phyloP scores from a whole-genome alignment of 2,888 invertebrate species.

The Ctenicera cuprea region DNA sequence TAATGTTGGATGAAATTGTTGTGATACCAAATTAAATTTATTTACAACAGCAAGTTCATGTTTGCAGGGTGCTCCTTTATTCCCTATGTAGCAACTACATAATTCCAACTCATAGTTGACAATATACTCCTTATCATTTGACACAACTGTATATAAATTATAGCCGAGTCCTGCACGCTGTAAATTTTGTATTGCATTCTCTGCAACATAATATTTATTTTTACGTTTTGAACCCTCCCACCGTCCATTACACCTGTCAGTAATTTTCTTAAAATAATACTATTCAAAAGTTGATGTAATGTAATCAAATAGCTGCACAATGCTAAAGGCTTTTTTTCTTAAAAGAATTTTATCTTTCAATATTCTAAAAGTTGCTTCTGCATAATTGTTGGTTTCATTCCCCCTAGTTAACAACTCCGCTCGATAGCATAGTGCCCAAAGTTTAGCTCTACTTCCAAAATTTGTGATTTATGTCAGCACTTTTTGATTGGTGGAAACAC shows the following conservation, averaged over 20 bases:
- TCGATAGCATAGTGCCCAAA: background rate
- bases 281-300: background rate
- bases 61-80: background rate
- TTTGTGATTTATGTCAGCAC: background rate
- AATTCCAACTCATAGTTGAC: background rate
- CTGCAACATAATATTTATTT: too few relatives aligned
- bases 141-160: background rate
- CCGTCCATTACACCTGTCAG: too few relatives aligned
- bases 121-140: background rate
- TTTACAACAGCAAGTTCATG: background rate
- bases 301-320: conserved; percentile 2
- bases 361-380: conserved; percentile 3
- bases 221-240: too few relatives aligned
- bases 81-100: background rate
- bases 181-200: too few relatives aligned
- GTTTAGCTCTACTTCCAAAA: background rate
- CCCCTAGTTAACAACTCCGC: background rate
- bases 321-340: conserved; percentile 4
- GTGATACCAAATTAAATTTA: too few relatives aligned
- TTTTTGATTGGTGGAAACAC: background rate
- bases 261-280: background rate
- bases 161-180: too few relatives aligned
- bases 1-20: too few relatives aligned
- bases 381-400: background rate
- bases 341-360: background rate